phyloP scores from a whole-genome alignment of 2,888 invertebrate genomes.

The Metacarcinus magister region DNA sequence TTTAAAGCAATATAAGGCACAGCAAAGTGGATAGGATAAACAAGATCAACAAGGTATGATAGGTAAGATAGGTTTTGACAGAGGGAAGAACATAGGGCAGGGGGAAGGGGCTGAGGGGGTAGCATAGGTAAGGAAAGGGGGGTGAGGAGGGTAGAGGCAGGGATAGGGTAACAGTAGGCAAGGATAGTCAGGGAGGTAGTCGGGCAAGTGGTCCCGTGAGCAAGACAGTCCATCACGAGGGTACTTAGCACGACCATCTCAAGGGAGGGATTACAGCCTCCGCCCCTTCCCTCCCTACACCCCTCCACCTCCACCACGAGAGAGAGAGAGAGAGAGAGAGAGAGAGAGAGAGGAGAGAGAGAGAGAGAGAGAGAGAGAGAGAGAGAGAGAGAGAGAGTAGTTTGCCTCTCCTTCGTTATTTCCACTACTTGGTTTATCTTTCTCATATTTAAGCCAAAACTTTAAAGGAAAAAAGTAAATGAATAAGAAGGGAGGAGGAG shows the following conservation, averaged over 20 bases:
- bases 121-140: not conserved
- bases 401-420: not conserved
- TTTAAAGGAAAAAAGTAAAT: not conserved
- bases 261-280: too few relatives aligned
- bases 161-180: not conserved
- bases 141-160: not conserved
- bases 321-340: too few relatives aligned
- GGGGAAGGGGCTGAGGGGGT: too few relatives aligned
- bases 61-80: not conserved
- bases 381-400: slow-evolving; percentile 23
- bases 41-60: too few relatives aligned
- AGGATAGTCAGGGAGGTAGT: not conserved
- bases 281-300: too few relatives aligned
- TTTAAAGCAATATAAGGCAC: too few relatives aligned
- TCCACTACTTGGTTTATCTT: too few relatives aligned
- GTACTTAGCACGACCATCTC: too few relatives aligned
- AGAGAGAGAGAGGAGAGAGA: slow-evolving; percentile 8
- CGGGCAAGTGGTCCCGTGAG: not conserved
- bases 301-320: too few relatives aligned
- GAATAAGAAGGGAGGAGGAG: not conserved
- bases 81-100: not conserved
- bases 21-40: too few relatives aligned
- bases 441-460: not conserved
- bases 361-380: slow-evolving; percentile 39
- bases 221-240: not conserved